These are phyloP conservation scores for Chloropsis hardwickii DNA, from an alignment of 2,113 vertebrate genomes.

Conservation along the genomic window DNA sequence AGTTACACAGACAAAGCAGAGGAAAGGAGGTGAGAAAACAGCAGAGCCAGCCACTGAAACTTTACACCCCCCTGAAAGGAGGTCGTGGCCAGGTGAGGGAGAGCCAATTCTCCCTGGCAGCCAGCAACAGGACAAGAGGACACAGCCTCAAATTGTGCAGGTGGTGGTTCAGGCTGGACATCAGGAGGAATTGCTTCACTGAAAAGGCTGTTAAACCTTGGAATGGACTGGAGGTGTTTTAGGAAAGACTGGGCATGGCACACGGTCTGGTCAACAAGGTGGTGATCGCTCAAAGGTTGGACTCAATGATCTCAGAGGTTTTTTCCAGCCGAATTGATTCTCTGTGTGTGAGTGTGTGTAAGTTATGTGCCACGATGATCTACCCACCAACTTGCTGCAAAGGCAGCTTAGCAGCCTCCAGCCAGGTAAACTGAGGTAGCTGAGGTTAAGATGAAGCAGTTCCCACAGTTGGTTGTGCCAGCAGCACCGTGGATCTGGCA, in stretches of 20 bases:
- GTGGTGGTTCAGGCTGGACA: no score
- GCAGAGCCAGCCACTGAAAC: not conserved
- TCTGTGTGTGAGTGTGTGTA: not conserved
- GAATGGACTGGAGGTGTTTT: no score
- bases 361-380: not conserved
- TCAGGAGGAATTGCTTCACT: not conserved
- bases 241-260: not conserved
- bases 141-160: no score
- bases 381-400: not conserved
- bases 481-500: not conserved
- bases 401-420: not conserved
- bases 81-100: not conserved
- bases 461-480: not conserved
- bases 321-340: not conserved
- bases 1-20: not conserved
- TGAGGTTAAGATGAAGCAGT: not conserved
- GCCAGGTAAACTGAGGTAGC: not conserved
- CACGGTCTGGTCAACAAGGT: not conserved
- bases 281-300: not conserved
- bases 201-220: accelerated
- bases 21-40: not conserved
- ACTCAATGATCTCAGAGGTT: accelerated
- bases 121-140: accelerated
- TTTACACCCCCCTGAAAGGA: not conserved
- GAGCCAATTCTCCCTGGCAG: not conserved